A percentile compares a stretch with the other conserved stretches of the same genome.
Conservation (phyloP, 2,113 vertebrate species). For the Puntigrus tetrazona region DNA sequence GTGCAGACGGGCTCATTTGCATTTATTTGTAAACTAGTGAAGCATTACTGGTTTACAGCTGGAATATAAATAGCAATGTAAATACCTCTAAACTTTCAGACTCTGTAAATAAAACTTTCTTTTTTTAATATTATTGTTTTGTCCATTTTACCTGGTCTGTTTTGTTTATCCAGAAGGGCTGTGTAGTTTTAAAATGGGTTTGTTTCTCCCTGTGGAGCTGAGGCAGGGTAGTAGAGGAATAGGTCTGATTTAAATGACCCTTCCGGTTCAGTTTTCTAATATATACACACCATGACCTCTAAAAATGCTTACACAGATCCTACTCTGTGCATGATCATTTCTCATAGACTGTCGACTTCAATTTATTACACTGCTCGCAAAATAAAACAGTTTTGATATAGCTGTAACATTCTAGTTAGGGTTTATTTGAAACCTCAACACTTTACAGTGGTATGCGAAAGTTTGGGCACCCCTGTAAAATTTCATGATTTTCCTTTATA, state of each 20-base stretch:
- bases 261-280: neutral
- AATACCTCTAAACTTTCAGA: constrained; percentile 36
- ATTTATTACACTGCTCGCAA: neutral
- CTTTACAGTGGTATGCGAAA: too few species aligned
- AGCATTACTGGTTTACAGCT: neutral
- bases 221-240: neutral
- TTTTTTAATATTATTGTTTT: neutral
- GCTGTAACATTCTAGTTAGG: neutral
- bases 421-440: neutral
- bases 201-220: neutral
- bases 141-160: neutral
- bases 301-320: neutral
- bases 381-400: neutral
- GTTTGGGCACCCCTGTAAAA: too few species aligned
- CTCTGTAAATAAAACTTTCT: constrained; percentile 45
- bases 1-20: neutral
- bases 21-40: constrained; percentile 8
- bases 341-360: neutral
- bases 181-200: neutral
- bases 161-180: neutral
- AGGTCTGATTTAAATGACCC: neutral
- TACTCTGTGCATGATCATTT: neutral
- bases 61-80: constrained; percentile 48
- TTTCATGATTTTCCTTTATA: too few species aligned
- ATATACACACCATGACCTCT: neutral